Percentiles rank a stretch among this genome's conserved stretches.
Evolutionary conservation across 1,140 invertebrate genomes (phyloP).

Genomic region (Drosophila lowei): DNA sequence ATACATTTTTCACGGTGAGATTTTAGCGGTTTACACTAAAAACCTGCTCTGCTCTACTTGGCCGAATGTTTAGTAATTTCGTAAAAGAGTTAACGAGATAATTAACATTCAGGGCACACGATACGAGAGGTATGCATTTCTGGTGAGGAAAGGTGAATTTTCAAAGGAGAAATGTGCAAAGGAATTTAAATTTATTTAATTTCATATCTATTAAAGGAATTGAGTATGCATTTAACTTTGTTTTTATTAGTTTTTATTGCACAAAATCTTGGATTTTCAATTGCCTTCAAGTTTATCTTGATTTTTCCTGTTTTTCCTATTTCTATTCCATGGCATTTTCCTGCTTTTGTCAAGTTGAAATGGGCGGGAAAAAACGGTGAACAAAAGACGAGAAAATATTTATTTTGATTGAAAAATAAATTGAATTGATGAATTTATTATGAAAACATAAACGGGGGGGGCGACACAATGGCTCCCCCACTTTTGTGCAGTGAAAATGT

Average conservation of each 20-base stretch:
- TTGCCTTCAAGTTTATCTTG: neutral
- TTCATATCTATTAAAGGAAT: no score
- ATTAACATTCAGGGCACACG: neutral
- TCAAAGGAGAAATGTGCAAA: no score
- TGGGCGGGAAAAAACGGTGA: constrained; percentile 8
- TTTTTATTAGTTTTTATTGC: no score
- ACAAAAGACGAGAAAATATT: constrained; percentile 37
- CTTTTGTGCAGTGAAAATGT: constrained; percentile 53
- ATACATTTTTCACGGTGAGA: constrained; percentile 34
- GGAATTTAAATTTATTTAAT: constrained; percentile 4
- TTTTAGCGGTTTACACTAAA: constrained; percentile 40
- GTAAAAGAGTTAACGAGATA: neutral
- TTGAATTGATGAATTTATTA: constrained; percentile 83
- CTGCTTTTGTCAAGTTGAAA: constrained; percentile 39
- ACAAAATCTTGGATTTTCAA: no score
- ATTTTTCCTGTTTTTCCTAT: neutral
- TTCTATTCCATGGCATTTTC: constrained; percentile 8
- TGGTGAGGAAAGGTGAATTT: no score
- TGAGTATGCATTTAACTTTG: no score
- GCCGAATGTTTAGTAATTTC: neutral
- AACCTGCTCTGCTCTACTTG: constrained; percentile 9
- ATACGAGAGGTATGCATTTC: neutral
- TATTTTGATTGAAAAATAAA: constrained; percentile 83
- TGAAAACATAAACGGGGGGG: constrained; percentile 66
- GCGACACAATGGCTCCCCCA: constrained; percentile 57